Base-by-base conservation (phyloP, 2,888 invertebrate species). In the Leptodirus hochenwartii region DNA sequence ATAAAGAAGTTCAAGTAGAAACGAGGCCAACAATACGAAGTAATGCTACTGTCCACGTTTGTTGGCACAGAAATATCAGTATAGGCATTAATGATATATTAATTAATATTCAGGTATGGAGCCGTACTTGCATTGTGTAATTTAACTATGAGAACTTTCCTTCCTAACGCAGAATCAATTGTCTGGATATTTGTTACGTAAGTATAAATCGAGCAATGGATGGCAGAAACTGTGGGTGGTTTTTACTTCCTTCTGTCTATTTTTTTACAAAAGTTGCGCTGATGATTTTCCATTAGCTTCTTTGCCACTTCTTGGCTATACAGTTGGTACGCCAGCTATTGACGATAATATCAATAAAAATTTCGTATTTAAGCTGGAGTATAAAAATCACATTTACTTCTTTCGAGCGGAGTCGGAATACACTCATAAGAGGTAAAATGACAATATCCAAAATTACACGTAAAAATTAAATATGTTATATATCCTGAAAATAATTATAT, bases 181-280 rank as follows among this genome's bases (percentile, higher is more conserved):
- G 29, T 93, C 91, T 38, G 96, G 96, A 6, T 95, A 91, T 61
- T 62, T 98, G 41, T 60, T 96, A 35, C 68, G 96, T 39, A 98
- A 96, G 65, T 93, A 96, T 61, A 93, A 96, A 58, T 95, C 90
- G 59, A 90, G 87, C 43, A 85, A 87, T 45, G 96, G 96, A 34
- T 98, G 96, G 96, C 96, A 98, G 62, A 91, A 91, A 51, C 64
- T 98, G 23, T 98, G 95, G 95, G 95, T 96, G 11, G 91, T 95
- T 22, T 90, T 93, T 54, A 90, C 93, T 2, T 82, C 90, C 38
- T 91, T 90, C 58, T 90, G 93, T 46, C 64, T 98, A 32, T 95
- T 87, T 61, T 98, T 98, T 64, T 96, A 95, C 64, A 96, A 95
- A 61, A 84, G 85, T 35, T 91, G 84, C 62, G 81, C 84, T 61